A percentile compares a stretch with the other conserved stretches of the same genome.
Conservation (phyloP, 2,113 vertebrate species). For the Lasiurus cinereus region DNA sequence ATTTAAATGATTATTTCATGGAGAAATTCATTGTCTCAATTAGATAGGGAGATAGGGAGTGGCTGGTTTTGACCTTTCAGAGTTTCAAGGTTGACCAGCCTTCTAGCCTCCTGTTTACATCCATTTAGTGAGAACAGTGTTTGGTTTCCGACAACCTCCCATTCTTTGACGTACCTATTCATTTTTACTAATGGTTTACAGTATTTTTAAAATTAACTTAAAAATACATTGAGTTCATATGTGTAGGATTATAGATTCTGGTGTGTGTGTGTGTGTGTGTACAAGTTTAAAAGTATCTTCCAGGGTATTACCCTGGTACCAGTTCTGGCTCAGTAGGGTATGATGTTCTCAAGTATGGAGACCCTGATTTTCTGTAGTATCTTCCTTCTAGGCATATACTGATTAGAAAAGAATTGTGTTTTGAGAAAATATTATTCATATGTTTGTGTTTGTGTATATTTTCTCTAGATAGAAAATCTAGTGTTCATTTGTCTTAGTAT, state of each 20-base stretch:
- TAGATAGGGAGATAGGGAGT: no score
- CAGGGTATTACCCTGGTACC: not conserved
- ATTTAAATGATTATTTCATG: no score
- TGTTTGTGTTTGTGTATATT: not conserved
- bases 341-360: not conserved
- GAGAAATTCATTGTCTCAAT: no score
- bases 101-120: no score
- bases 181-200: not conserved
- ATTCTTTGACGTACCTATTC: not conserved
- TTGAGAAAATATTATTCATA: conserved; percentile 34
- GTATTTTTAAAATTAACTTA: not conserved
- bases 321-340: not conserved
- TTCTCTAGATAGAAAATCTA: not conserved
- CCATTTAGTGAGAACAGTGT: no score
- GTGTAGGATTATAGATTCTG: not conserved
- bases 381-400: not conserved
- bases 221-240: not conserved
- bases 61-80: no score
- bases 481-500: not conserved
- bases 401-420: not conserved
- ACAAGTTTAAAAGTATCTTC: not conserved
- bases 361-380: not conserved
- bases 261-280: not conserved
- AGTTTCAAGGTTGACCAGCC: no score
- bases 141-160: no score